phyloP scores from a whole-genome alignment of 2,113 vertebrate species.

The Gnathonemus echidnorhynchus region DNA sequence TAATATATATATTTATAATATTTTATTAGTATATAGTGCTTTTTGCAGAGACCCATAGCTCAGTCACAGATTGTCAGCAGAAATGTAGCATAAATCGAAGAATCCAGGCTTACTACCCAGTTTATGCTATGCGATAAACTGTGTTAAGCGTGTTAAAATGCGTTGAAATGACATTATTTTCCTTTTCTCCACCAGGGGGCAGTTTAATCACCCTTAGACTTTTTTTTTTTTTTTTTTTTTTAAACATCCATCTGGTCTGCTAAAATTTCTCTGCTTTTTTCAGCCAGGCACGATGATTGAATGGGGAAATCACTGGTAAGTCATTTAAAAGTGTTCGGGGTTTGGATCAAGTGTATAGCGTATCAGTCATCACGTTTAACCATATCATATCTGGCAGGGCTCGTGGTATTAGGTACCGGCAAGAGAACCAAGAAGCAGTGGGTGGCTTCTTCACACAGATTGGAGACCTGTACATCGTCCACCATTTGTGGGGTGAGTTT shows the following conservation, averaged over 20 bases:
- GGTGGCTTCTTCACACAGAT: constrained; percentile 96
- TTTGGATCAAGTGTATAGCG: not conserved
- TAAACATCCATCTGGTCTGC: not conserved
- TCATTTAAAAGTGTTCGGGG: not conserved
- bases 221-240: not conserved
- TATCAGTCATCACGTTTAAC: not conserved
- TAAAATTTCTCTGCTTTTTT: constrained; percentile 28
- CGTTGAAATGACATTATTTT: not conserved
- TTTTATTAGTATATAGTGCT: not conserved
- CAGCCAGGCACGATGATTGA: constrained; percentile 97
- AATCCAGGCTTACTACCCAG: not conserved
- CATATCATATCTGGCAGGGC: constrained; percentile 62
- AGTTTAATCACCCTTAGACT: not conserved
- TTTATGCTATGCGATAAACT: not conserved
- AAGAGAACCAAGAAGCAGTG: constrained; percentile 89
- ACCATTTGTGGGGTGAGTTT: constrained; percentile 90
- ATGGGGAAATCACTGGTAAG: constrained; percentile 97
- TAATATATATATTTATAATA: no score
- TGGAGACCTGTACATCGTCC: constrained; percentile 86
- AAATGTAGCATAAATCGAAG: not conserved
- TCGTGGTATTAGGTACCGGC: constrained; percentile 83
- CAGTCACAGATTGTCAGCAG: not conserved
- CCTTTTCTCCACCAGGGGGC: not conserved
- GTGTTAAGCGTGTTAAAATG: not conserved
- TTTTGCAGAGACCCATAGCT: not conserved